These are phyloP conservation scores for Acomys russatus DNA, from an alignment of 2,797 vertebrate genomes.

Conservation along the genomic window DNA sequence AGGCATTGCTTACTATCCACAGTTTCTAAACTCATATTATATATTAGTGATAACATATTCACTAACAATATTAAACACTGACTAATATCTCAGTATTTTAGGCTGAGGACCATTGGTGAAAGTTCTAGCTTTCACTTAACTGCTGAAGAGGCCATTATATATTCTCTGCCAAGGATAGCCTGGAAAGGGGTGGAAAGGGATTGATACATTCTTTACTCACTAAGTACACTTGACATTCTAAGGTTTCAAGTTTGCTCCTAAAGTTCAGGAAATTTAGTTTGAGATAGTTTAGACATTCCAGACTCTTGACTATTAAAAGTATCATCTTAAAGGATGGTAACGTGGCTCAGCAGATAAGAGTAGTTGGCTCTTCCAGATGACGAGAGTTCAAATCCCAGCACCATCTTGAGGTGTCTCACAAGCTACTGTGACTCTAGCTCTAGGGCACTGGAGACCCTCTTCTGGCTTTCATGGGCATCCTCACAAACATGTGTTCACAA, in stretches of 20 bases:
- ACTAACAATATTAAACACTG: background rate
- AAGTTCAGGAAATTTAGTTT: background rate
- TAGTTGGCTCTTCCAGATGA: background rate
- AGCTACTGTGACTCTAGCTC: background rate
- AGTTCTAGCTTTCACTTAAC: background rate
- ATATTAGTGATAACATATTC: background rate
- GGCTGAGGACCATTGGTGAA: background rate
- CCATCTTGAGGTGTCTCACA: background rate
- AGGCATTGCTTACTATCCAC: background rate
- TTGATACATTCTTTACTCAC: background rate
- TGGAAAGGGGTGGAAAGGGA: background rate
- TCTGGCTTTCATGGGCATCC: background rate
- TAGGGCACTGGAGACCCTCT: background rate
- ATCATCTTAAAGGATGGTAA: background rate
- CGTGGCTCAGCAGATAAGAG: too few species aligned
- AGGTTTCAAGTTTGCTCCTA: background rate
- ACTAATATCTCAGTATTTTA: background rate
- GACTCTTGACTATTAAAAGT: background rate
- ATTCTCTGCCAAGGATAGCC: background rate
- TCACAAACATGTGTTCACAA: background rate
- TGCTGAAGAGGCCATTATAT: fast-evolving
- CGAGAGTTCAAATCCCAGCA: background rate
- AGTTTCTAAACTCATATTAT: constrained; percentile 35
- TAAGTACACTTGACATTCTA: background rate
- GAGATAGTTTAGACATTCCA: background rate